Conservation (phyloP, 2,797 vertebrate genomes). For the Pygocentrus nattereri region DNA sequence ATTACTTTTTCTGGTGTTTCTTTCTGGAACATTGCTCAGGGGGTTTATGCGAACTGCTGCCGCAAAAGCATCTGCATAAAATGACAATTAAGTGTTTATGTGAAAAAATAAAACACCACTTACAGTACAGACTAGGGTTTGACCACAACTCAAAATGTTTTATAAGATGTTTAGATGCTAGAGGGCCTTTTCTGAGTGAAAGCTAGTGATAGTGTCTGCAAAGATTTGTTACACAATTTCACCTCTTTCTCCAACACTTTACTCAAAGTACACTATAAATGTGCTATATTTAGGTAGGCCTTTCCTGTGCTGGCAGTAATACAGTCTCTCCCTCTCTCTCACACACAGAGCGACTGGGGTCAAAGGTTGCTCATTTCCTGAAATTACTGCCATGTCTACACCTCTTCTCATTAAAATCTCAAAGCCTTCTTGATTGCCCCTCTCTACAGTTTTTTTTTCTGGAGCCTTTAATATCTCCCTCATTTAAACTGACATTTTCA, state of each 20-base stretch:
- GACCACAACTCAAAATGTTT: slow-evolving; percentile 32
- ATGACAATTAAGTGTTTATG: slow-evolving; percentile 60
- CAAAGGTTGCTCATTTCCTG: slow-evolving; percentile 66
- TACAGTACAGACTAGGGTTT: slow-evolving; percentile 38
- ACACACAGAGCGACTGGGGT: slow-evolving; percentile 20
- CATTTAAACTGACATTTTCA: slow-evolving; percentile 74
- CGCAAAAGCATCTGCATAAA: slow-evolving; percentile 51
- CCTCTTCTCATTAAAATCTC: slow-evolving; percentile 69
- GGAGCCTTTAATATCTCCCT: slow-evolving; percentile 63
- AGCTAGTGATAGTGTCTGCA: background rate
- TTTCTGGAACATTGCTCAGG: slow-evolving; percentile 47
- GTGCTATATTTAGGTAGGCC: slow-evolving; percentile 31
- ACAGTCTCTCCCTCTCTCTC: slow-evolving; percentile 23
- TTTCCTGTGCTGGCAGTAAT: slow-evolving; percentile 11
- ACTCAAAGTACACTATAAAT: slow-evolving; percentile 3
- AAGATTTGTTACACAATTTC: slow-evolving; percentile 10
- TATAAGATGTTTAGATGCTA: slow-evolving; percentile 3
- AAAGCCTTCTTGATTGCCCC: slow-evolving; percentile 68
- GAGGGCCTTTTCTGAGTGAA: slow-evolving; percentile 10
- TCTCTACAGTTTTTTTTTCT: slow-evolving; percentile 36
- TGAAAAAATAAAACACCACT: slow-evolving; percentile 53
- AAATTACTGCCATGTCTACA: slow-evolving; percentile 71
- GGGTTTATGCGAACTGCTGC: slow-evolving; percentile 53
- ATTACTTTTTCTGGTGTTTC: slow-evolving; percentile 62
- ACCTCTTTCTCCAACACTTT: slow-evolving; percentile 28